phyloP scores from a whole-genome alignment of 2,888 invertebrate species.

The Ochropacha duplaris region DNA sequence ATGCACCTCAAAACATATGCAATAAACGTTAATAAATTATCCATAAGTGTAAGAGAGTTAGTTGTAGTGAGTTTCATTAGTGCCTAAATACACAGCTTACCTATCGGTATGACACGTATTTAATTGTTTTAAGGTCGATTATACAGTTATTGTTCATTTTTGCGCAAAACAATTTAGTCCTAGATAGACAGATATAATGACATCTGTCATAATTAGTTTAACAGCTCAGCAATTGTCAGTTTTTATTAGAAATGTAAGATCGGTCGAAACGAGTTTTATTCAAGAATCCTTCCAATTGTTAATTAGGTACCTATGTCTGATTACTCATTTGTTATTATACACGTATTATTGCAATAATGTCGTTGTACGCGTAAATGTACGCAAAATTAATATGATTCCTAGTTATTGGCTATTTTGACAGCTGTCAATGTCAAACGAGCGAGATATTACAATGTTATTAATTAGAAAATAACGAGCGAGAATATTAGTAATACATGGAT shows the following conservation, averaged over 20 bases:
- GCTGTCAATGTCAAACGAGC: background rate
- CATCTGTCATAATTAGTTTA: background rate
- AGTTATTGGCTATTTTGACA: background rate
- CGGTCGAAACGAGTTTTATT: background rate
- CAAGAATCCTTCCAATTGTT: background rate
- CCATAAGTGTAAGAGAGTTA: background rate
- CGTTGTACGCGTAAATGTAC: too few species aligned
- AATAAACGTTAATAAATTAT: background rate
- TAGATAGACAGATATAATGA: background rate
- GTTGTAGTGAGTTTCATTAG: background rate
- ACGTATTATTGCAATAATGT: background rate
- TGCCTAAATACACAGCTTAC: constrained; percentile 1
- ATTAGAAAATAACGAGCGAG: too few species aligned
- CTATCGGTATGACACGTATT: background rate
- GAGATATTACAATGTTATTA: background rate
- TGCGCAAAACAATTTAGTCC: background rate
- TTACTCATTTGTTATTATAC: background rate
- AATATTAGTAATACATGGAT: too few species aligned
- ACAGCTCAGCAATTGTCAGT: background rate
- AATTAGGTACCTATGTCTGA: background rate
- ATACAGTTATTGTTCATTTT: background rate
- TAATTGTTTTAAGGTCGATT: background rate
- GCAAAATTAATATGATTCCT: background rate
- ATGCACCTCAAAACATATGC: background rate
- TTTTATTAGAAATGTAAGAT: background rate